These are phyloP conservation scores for Euphysa ruthae DNA, from an alignment of 30 jellyfish, hydroid and myxozoan genomes.

Conservation along the genomic window DNA sequence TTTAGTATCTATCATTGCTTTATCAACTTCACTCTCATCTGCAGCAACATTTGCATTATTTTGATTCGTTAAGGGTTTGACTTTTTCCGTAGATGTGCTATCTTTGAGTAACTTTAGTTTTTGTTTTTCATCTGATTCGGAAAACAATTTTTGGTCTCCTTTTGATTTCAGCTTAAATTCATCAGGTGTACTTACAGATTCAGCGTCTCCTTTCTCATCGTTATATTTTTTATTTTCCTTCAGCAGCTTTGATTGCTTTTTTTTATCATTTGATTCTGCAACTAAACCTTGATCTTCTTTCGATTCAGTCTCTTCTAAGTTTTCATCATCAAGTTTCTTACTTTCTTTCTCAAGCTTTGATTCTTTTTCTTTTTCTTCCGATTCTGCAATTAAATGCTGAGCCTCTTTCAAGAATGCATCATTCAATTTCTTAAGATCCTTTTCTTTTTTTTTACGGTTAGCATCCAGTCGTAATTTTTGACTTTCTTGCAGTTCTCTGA, in stretches of 20 bases:
- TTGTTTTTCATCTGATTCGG: background rate
- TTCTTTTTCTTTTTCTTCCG: background rate
- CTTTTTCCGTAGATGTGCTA: background rate
- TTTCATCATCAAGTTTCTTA: background rate
- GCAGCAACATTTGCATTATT: background rate
- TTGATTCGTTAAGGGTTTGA: too few species aligned
- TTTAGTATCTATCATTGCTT: too few species aligned
- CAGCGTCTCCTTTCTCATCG: background rate
- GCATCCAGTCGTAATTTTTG: background rate
- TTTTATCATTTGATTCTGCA: background rate
- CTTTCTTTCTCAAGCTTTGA: background rate
- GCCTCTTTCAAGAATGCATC: background rate
- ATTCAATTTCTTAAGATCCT: background rate
- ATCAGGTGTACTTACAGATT: background rate
- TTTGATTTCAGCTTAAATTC: background rate
- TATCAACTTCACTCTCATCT: background rate
- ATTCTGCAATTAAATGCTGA: background rate
- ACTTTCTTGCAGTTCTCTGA: background rate
- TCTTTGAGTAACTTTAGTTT: background rate
- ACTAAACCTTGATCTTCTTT: background rate
- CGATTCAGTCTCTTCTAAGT: background rate
- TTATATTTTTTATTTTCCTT: background rate
- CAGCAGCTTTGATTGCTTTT: background rate
- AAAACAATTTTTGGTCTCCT: background rate
- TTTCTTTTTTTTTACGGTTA: slow-evolving; percentile 4